Percentiles rank a stretch among this genome's conserved stretches.
phyloP scores from a whole-genome alignment of 2,113 vertebrate genomes.

The Galeopterus variegatus region DNA sequence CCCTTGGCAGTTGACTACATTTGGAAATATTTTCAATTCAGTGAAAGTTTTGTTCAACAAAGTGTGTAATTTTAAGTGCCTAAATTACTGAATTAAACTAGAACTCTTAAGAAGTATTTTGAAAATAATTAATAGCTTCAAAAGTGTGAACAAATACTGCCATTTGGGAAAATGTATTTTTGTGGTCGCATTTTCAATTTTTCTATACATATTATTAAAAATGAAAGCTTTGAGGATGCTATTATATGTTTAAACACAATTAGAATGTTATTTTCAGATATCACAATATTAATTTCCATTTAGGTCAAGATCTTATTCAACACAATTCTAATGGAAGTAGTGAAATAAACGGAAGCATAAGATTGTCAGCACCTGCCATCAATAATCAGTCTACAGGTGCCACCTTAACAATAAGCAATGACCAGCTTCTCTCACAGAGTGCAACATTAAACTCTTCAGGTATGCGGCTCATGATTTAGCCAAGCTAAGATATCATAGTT shows the following conservation, averaged over 20 bases:
- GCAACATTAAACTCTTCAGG: constrained; percentile 84
- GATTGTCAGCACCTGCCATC: constrained; percentile 89
- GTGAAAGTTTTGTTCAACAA: background rate
- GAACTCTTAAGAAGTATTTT: background rate
- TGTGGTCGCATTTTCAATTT: background rate
- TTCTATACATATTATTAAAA: background rate
- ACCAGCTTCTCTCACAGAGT: constrained; percentile 93
- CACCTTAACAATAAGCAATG: constrained; percentile 92
- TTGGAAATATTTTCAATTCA: background rate
- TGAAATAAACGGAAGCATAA: constrained; percentile 91
- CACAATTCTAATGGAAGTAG: constrained; percentile 87
- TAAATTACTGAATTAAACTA: background rate
- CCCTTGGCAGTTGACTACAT: background rate
- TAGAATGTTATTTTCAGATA: background rate
- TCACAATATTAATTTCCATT: constrained; percentile 4
- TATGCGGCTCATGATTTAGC: background rate
- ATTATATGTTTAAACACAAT: background rate
- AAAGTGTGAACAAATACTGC: background rate
- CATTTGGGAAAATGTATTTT: background rate
- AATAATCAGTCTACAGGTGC: constrained; percentile 87
- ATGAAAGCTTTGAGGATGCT: background rate
- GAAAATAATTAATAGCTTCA: background rate
- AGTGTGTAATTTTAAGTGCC: background rate
- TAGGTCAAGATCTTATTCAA: constrained; percentile 94
- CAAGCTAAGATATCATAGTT: background rate